A percentile compares a stretch with the other conserved stretches of the same genome.
phyloP scores from a whole-genome alignment of 2,888 invertebrate species.

The Abscondita cerata region DNA sequence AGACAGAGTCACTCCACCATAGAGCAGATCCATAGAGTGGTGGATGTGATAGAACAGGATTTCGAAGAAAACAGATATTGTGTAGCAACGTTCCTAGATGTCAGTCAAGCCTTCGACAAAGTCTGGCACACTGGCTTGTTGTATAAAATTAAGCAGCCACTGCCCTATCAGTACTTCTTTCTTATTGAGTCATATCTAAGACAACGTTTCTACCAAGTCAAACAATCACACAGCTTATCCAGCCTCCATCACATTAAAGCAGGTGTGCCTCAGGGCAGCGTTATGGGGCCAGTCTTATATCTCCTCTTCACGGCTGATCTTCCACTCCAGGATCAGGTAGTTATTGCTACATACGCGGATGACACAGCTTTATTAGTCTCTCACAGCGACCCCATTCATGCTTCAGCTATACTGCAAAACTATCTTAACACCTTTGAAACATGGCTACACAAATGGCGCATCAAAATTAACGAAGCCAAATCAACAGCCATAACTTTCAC shows the following conservation, averaged over 20 bases:
- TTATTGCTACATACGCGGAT: conserved; percentile 2
- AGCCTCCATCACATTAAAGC: neutral
- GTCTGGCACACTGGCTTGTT: neutral
- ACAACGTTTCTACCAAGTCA: neutral
- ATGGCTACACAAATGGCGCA: neutral
- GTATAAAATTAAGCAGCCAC: neutral
- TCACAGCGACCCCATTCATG: neutral
- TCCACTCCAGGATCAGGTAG: neutral
- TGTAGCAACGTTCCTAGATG: neutral
- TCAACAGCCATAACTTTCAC: conserved; percentile 5
- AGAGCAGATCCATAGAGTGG: neutral
- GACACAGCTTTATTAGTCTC: conserved; percentile 3
- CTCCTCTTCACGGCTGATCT: neutral
- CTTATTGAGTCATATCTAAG: neutral
- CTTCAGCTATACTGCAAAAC: neutral
- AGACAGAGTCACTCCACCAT: neutral
- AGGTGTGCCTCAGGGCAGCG: conserved; percentile 1
- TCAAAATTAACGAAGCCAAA: conserved; percentile 15
- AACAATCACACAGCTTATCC: neutral
- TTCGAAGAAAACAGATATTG: conserved; percentile 1
- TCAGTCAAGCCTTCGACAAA: conserved; percentile 1
- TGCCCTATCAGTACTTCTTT: neutral
- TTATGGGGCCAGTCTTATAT: neutral
- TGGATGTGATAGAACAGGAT: neutral
- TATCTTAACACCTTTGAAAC: neutral